phyloP scores from a whole-genome alignment of 2,888 invertebrate species.

The Litoditis marina region DNA sequence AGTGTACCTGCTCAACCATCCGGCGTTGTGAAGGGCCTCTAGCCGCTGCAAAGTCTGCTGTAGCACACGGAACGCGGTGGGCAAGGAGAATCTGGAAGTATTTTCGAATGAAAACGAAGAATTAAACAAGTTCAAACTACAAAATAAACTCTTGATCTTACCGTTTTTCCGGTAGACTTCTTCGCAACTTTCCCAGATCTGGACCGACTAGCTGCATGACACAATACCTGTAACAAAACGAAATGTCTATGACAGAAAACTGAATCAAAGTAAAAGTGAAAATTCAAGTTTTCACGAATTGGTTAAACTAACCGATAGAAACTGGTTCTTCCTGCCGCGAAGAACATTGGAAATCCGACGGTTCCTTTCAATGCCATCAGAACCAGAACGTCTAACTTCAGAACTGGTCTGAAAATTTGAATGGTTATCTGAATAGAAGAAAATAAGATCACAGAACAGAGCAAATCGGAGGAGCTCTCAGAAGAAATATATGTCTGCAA shows the following conservation, averaged over 20 bases:
- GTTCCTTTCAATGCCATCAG: constrained; percentile 35
- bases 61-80: constrained; percentile 46
- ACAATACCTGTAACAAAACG: constrained; percentile 31
- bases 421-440: not conserved
- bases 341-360: constrained; percentile 46
- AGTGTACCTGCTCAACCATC: constrained; percentile 41
- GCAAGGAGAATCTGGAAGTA: constrained; percentile 34
- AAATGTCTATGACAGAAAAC: not conserved
- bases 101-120: not conserved
- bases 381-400: constrained; percentile 52
- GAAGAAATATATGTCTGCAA: too few species aligned
- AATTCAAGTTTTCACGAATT: too few species aligned
- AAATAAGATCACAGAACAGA: too few species aligned
- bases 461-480: too few species aligned
- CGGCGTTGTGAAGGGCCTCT: constrained; percentile 48
- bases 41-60: constrained; percentile 45
- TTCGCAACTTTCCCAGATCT: constrained; percentile 46
- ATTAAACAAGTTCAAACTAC: too few species aligned
- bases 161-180: constrained; percentile 41
- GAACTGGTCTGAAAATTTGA: constrained; percentile 35
- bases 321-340: constrained; percentile 43
- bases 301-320: constrained; percentile 39
- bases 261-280: not conserved
- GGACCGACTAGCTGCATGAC: constrained; percentile 55
- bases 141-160: constrained; percentile 15